Conservation (phyloP, 2,797 vertebrate genomes). For the Pagetopsis macropterus region DNA sequence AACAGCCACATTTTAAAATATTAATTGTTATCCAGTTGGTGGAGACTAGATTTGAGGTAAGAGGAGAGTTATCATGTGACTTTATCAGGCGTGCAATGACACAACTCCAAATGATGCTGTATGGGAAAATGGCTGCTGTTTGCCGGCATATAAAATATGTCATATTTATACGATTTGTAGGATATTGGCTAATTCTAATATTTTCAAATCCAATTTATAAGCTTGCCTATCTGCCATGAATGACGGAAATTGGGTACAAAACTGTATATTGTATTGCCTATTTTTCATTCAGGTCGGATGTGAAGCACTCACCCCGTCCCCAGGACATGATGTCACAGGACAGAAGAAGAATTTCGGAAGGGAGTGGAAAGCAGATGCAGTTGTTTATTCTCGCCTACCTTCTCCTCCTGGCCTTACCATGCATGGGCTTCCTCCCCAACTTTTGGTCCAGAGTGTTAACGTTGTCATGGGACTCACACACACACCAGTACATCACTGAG, state of each 20-base stretch:
- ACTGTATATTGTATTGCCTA: not conserved
- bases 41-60: not conserved
- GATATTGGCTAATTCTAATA: not conserved
- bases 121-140: not conserved
- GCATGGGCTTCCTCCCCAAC: conserved; percentile 87
- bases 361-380: conserved; percentile 14
- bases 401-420: conserved; percentile 73
- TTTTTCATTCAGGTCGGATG: conserved; percentile 47
- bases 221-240: not conserved
- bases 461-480: conserved; percentile 85
- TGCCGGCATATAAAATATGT: too few species aligned
- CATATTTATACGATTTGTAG: not conserved
- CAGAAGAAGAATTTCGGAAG: conserved; percentile 31
- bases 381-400: conserved; percentile 63
- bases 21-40: not conserved
- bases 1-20: not conserved
- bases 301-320: conserved; percentile 6
- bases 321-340: conserved; percentile 47
- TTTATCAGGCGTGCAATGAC: not conserved
- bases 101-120: not conserved
- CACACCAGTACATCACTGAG: conserved; percentile 91
- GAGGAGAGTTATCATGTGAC: too few species aligned
- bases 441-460: conserved; percentile 87
- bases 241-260: not conserved
- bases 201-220: not conserved